Percentiles rank a stretch among this genome's conserved stretches.
phyloP scores from a whole-genome alignment of 2,797 vertebrate species.

The Cheirogaleus major region DNA sequence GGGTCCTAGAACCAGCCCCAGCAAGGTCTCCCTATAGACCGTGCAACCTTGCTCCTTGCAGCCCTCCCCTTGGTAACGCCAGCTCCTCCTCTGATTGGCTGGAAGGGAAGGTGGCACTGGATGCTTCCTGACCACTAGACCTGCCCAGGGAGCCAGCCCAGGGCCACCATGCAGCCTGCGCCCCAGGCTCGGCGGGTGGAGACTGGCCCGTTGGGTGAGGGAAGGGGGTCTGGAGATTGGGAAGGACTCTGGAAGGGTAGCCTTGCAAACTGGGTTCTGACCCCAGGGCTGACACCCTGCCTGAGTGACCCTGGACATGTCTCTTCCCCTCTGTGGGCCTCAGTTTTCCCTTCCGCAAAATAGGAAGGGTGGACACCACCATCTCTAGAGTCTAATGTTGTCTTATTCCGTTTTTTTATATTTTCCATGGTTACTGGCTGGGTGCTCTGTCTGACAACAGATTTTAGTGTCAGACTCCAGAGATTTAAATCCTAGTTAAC shows the following conservation, averaged over 20 bases:
- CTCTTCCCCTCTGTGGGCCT: not conserved
- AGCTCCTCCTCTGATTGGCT: not conserved
- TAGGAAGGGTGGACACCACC: not conserved
- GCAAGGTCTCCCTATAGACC: not conserved
- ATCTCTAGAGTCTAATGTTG: not conserved
- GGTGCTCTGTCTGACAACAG: not conserved
- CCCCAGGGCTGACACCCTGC: not conserved
- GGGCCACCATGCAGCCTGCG: fast-evolving
- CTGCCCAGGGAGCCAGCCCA: not conserved
- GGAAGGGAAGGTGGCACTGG: not conserved
- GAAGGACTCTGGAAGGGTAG: not conserved
- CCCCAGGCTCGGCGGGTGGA: not conserved
- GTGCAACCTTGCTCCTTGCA: not conserved
- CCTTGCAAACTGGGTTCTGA: not conserved
- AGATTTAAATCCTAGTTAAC: not conserved
- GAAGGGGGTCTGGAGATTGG: not conserved
- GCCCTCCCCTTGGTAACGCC: not conserved
- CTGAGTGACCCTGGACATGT: not conserved
- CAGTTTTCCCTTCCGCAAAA: not conserved
- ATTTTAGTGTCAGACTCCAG: not conserved
- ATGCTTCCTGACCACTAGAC: not conserved
- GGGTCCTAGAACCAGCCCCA: not conserved
- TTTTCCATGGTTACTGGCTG: not conserved
- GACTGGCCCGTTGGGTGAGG: not conserved
- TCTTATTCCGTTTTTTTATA: not conserved